phyloP scores from a whole-genome alignment of 2,888 invertebrate genomes.

The Gymnosoma rotundatum region DNA sequence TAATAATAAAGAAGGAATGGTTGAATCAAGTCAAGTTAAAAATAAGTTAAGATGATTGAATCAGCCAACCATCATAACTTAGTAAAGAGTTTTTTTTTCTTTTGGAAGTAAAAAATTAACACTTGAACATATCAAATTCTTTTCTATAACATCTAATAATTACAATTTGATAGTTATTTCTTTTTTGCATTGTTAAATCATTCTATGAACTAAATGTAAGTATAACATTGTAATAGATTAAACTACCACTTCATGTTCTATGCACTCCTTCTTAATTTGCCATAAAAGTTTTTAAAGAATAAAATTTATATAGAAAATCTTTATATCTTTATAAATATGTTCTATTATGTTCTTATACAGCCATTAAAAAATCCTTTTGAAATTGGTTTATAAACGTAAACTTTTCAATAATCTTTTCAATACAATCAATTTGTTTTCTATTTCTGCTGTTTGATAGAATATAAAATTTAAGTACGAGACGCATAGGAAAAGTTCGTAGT shows the following conservation, averaged over 20 bases:
- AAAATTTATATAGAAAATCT: too few relatives aligned
- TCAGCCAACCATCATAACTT: not conserved
- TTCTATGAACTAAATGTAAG: not conserved
- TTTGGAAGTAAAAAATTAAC: slow-evolving; percentile 76
- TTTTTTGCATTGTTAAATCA: not conserved
- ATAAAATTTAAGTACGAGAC: slow-evolving; percentile 41
- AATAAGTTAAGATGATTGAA: slow-evolving; percentile 39
- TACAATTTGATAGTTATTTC: slow-evolving; percentile 60
- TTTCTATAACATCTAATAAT: slow-evolving; percentile 63
- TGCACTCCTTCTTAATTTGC: slow-evolving; percentile 47
- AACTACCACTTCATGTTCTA: not conserved
- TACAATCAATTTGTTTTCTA: slow-evolving; percentile 58
- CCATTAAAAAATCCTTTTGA: slow-evolving; percentile 62
- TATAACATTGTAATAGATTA: slow-evolving; percentile 59
- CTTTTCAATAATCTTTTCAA: slow-evolving; percentile 70
- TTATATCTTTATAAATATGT: not conserved
- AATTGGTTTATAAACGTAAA: slow-evolving; percentile 66
- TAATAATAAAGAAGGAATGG: slow-evolving; percentile 5
- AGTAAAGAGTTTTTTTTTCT: not conserved
- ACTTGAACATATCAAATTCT: slow-evolving; percentile 80
- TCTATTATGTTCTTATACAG: slow-evolving; percentile 15
- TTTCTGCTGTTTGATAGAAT: slow-evolving; percentile 4
- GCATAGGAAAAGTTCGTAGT: not conserved
- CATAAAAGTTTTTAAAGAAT: slow-evolving; percentile 1
- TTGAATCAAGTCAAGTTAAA: slow-evolving; percentile 34